These are phyloP conservation scores for Cavia porcellus DNA, from an alignment of 2,113 vertebrate species.

Conservation along the genomic window DNA sequence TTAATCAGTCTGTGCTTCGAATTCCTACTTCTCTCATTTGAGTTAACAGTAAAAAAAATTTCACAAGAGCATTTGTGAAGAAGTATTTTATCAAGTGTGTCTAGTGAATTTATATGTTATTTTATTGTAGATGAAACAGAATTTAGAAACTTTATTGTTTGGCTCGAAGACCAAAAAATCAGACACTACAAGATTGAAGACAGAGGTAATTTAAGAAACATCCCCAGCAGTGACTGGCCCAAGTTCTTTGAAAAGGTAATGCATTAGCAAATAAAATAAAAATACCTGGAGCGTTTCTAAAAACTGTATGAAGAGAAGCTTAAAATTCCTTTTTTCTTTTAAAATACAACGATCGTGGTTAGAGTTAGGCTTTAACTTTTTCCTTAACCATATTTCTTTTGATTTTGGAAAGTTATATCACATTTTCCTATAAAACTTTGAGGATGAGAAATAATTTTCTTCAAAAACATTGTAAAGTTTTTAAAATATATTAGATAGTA, in stretches of 20 bases:
- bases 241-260: conserved; percentile 95
- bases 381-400: neutral
- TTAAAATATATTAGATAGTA: conserved; percentile 23
- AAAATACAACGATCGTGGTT: neutral
- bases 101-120: neutral
- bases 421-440: neutral
- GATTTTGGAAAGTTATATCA: conserved; percentile 30
- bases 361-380: neutral
- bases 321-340: conserved; percentile 31
- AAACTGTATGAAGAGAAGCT: neutral
- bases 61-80: neutral
- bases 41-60: conserved; percentile 14
- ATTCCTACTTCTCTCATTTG: neutral
- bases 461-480: neutral
- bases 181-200: conserved; percentile 99
- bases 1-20: neutral
- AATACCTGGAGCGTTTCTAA: neutral
- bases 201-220: conserved; percentile 96
- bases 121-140: conserved; percentile 94
- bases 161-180: conserved; percentile 99
- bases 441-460: conserved; percentile 30
- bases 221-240: conserved; percentile 96
- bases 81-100: neutral
- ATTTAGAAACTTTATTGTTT: conserved; percentile 98
- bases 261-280: conserved; percentile 30